Conservation (phyloP, 2,113 vertebrate genomes). For the Esox niger region DNA sequence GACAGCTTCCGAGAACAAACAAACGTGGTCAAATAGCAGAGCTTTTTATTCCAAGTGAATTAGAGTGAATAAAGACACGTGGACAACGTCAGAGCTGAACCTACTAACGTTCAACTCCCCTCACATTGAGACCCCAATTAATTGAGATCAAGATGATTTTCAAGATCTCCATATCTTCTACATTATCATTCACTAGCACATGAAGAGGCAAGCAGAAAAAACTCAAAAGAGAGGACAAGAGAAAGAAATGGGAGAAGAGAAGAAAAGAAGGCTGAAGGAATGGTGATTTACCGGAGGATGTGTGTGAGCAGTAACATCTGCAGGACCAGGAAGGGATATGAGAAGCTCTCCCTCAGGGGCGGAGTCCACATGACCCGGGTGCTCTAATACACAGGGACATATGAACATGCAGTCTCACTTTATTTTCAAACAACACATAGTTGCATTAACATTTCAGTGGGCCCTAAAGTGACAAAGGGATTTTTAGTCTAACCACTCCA, state of each 20-base stretch:
- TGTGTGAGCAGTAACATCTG: constrained; percentile 12
- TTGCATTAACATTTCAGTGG: too few relatives aligned
- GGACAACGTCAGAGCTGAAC: too few relatives aligned
- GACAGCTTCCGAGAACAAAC: neutral
- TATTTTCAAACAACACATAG: neutral
- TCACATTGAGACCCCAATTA: too few relatives aligned
- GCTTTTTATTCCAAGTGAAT: neutral
- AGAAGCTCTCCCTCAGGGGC: constrained; percentile 13
- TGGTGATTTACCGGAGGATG: constrained; percentile 7
- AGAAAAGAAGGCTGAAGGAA: neutral
- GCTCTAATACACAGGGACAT: neutral
- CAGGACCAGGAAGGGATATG: constrained; percentile 12
- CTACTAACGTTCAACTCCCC: too few relatives aligned
- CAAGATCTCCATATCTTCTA: too few relatives aligned
- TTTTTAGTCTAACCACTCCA: too few relatives aligned
- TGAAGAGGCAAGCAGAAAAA: neutral
- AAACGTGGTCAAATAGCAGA: too few relatives aligned
- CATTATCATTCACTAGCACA: neutral
- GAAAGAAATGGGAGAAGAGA: neutral
- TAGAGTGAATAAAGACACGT: too few relatives aligned
- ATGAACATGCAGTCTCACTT: neutral
- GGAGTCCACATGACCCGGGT: constrained; percentile 14
- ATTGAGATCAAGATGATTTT: too few relatives aligned
- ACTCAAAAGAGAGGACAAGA: constrained; percentile 7
- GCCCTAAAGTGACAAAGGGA: too few relatives aligned